Base-by-base conservation (phyloP, 1,140 invertebrate species). In the Papilio xuthus region DNA sequence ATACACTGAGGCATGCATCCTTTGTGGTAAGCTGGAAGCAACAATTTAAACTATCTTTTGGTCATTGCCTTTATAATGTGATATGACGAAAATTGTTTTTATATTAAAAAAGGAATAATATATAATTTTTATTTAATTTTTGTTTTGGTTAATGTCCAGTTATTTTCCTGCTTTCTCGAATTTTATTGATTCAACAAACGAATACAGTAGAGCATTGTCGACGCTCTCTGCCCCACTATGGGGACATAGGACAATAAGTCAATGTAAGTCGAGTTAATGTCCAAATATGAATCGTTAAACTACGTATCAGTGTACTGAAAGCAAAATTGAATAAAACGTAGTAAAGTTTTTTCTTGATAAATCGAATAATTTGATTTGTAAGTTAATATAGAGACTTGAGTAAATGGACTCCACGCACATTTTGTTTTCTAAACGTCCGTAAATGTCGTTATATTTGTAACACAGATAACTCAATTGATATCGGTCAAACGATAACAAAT, bases 401-500 rank as follows among this genome's bases (percentile, higher is more conserved):
- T 60, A 60, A 60, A 60, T 60, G 1, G 20, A 13, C 4, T n/a
- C 37, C 70, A 42, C 70, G 37, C 41, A 44, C 20, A 23, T 47
- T 47, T 72, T 42, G 13, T 72, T 73, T 73, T 42, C 20, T 23
- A 26, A 73, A 73, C 71, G 71, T 72, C 42, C 71, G 0, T 4
- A 26, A 47, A 72, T 47, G 71, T 72, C 20, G 13, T n/a, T 41
- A 32, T 42, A 76, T 74, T 74, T 15, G 12, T 41, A 74, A 18
- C 8, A 75, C 32, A 75, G 56, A n/a, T 76, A 76, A 63, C 32
- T 76, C 74, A 63, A 76, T 76, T 76, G 50, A 76, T 76, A 63
- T 76, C 53, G 28, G 74, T 23, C 53, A 23, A 60, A 53, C 15
- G 13, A 32, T 76, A 60, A 76, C 41, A 76, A 76, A 76, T 76